Conservation (phyloP, 2,113 vertebrate species). For the Catharus bicknelli region DNA sequence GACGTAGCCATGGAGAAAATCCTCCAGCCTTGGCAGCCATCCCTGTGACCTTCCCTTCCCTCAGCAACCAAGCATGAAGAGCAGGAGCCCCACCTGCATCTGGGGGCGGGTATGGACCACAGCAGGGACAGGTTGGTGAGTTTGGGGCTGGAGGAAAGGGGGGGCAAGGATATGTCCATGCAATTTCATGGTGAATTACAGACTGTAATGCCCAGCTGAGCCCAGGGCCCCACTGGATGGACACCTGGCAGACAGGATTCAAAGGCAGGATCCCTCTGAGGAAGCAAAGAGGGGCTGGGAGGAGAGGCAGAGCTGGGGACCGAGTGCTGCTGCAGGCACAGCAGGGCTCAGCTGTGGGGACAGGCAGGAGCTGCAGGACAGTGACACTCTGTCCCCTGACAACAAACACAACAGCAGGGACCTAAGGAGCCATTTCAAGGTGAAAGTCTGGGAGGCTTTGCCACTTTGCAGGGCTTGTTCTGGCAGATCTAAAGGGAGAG, state of each 20-base stretch:
- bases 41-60: neutral
- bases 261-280: neutral
- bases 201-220: neutral
- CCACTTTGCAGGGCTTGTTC: neutral
- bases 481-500: neutral
- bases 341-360: neutral
- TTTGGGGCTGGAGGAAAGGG: neutral
- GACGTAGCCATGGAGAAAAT: neutral
- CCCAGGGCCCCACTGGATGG: neutral
- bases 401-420: neutral
- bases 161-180: neutral
- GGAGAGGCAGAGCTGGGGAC: fast-evolving
- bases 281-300: neutral
- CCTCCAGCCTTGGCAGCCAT: neutral
- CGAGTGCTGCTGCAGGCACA: fast-evolving
- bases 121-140: neutral
- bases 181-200: neutral
- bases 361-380: neutral
- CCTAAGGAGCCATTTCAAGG: neutral
- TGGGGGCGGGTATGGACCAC: fast-evolving
- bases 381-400: neutral
- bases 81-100: neutral
- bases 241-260: neutral
- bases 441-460: slow-evolving; percentile 37
- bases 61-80: neutral